Percentiles rank a stretch among this genome's conserved stretches.
Conservation (phyloP, 92 coral and sea anemone species). For the Chrysogorgia sp. region DNA sequence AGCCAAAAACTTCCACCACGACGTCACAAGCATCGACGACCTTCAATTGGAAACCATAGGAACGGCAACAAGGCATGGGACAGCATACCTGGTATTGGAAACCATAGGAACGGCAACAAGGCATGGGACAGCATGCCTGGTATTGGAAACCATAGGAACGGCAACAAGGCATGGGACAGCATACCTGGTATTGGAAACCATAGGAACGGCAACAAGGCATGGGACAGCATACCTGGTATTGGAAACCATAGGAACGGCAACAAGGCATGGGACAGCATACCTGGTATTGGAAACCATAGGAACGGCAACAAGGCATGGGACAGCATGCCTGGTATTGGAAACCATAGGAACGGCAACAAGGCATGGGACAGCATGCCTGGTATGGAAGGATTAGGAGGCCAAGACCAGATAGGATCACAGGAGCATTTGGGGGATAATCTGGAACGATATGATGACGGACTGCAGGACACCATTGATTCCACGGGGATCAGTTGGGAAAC, state of each 20-base stretch:
- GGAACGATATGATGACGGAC: background rate
- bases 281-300: background rate
- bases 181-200: background rate
- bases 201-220: background rate
- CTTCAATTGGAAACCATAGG: background rate
- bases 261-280: conserved; percentile 7
- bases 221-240: background rate
- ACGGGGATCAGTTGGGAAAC: background rate
- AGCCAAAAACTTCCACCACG: background rate
- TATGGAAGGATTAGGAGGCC: background rate
- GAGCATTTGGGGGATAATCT: background rate
- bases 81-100: background rate
- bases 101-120: background rate
- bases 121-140: too few relatives aligned
- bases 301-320: conserved; percentile 9
- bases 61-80: conserved; percentile 9
- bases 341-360: background rate
- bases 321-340: too few relatives aligned
- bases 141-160: background rate
- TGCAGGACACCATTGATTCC: background rate
- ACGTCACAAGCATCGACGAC: too few relatives aligned
- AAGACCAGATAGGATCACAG: background rate
- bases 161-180: conserved; percentile 13
- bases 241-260: background rate
- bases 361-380: background rate